These are phyloP conservation scores for Novumbra hubbsi DNA, from an alignment of 2,797 vertebrate genomes.

Conservation along the genomic window DNA sequence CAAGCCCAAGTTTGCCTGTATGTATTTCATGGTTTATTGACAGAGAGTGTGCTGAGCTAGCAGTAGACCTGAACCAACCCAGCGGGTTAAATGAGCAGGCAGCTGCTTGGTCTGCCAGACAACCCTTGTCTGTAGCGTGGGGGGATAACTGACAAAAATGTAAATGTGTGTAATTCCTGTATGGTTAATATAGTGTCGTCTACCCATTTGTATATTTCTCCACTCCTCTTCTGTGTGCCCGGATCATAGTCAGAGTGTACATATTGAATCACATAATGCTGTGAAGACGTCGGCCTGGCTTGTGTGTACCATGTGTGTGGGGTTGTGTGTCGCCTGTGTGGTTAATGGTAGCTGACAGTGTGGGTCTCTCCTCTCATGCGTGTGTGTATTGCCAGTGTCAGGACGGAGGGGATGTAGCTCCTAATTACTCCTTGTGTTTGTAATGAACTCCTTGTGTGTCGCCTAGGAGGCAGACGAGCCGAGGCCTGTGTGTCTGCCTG, in stretches of 20 bases:
- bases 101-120: too few relatives aligned
- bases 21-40: background rate
- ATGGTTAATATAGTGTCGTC: background rate
- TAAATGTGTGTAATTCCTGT: background rate
- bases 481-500: slow-evolving; percentile 3
- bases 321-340: slow-evolving; percentile 10
- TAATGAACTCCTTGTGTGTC: slow-evolving; percentile 30
- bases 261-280: background rate
- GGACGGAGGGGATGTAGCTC: slow-evolving; percentile 38
- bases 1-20: too few relatives aligned
- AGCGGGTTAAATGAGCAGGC: too few relatives aligned
- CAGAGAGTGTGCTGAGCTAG: background rate
- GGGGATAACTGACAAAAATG: too few relatives aligned
- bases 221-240: background rate
- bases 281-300: slow-evolving; percentile 7
- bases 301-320: slow-evolving; percentile 4
- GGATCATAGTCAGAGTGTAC: background rate
- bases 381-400: slow-evolving; percentile 45
- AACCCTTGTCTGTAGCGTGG: too few relatives aligned
- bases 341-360: slow-evolving; percentile 45
- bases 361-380: slow-evolving; percentile 48
- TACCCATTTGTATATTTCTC: background rate
- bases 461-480: slow-evolving; percentile 3
- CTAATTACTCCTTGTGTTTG: slow-evolving; percentile 39
- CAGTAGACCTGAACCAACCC: too few relatives aligned